phyloP scores from a whole-genome alignment of 2,888 invertebrate genomes.

The Nudaria mundana region DNA sequence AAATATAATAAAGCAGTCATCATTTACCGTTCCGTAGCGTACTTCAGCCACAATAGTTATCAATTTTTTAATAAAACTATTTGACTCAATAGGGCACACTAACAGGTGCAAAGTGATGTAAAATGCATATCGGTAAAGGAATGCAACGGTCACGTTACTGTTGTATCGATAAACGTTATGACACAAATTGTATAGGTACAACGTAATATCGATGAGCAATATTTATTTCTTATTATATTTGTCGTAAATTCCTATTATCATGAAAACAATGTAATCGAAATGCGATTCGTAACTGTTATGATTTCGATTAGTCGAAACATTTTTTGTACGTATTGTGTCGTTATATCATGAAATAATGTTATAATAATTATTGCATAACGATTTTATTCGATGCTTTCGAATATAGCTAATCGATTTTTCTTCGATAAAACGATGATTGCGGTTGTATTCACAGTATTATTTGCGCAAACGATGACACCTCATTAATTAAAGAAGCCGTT shows the following conservation, averaged over 20 bases:
- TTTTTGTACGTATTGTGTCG: slow-evolving; percentile 23
- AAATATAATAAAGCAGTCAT: too few species aligned
- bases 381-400: slow-evolving; percentile 16
- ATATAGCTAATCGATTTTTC: slow-evolving; percentile 19
- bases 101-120: slow-evolving; percentile 43
- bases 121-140: slow-evolving; percentile 29
- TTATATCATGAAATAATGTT: slow-evolving; percentile 29
- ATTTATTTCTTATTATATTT: slow-evolving; percentile 28
- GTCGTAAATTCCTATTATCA: slow-evolving; percentile 30
- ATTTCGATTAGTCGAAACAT: slow-evolving; percentile 21
- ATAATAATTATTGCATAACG: slow-evolving; percentile 28
- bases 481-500: slow-evolving; percentile 7
- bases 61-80: too few species aligned
- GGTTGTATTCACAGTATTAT: slow-evolving; percentile 11
- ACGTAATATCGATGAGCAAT: slow-evolving; percentile 25
- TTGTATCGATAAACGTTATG: slow-evolving; percentile 23
- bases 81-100: slow-evolving; percentile 14
- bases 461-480: slow-evolving; percentile 23
- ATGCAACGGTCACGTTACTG: slow-evolving; percentile 42
- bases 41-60: too few species aligned
- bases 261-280: slow-evolving; percentile 25
- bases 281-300: too few species aligned
- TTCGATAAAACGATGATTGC: slow-evolving; percentile 20
- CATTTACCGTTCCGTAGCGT: too few species aligned
- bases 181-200: slow-evolving; percentile 13